Evolutionary conservation across 1,140 invertebrate species (phyloP).

Genomic region (Neodiprion lecontei): DNA sequence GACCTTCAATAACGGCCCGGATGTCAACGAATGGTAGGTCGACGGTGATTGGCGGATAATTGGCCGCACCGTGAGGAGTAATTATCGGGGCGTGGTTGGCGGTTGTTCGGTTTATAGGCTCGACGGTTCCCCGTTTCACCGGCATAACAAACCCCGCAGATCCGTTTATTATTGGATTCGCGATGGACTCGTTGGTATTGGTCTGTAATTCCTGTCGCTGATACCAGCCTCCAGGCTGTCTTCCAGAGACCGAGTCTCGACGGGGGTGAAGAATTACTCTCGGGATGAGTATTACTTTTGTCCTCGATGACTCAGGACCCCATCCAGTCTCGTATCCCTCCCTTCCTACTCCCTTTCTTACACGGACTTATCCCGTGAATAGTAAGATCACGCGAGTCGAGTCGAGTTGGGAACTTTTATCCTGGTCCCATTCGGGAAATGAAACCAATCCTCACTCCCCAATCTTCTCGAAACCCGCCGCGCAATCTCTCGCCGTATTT

Average conservation of each 20-base stretch:
- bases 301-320: not conserved
- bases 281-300: not conserved
- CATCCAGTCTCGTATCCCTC: too few relatives aligned
- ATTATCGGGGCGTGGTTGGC: not conserved
- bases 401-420: too few relatives aligned
- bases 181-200: too few relatives aligned
- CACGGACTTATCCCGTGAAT: not conserved
- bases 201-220: too few relatives aligned
- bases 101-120: not conserved
- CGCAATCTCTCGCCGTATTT: too few relatives aligned
- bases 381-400: not conserved
- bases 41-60: not conserved
- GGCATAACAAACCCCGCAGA: too few relatives aligned
- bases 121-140: too few relatives aligned
- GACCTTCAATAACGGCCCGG: not conserved
- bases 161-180: too few relatives aligned
- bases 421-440: too few relatives aligned
- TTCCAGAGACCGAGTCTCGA: not conserved
- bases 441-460: too few relatives aligned
- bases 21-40: not conserved
- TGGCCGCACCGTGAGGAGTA: not conserved
- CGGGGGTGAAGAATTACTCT: not conserved
- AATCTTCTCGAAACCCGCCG: too few relatives aligned
- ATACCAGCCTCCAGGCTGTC: too few relatives aligned
- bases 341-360: not conserved